Percentiles rank a stretch among this genome's conserved stretches.
These are phyloP conservation scores for Protobothrops mucrosquamatus DNA, from an alignment of 2,113 vertebrate genomes.

Conservation along the genomic window DNA sequence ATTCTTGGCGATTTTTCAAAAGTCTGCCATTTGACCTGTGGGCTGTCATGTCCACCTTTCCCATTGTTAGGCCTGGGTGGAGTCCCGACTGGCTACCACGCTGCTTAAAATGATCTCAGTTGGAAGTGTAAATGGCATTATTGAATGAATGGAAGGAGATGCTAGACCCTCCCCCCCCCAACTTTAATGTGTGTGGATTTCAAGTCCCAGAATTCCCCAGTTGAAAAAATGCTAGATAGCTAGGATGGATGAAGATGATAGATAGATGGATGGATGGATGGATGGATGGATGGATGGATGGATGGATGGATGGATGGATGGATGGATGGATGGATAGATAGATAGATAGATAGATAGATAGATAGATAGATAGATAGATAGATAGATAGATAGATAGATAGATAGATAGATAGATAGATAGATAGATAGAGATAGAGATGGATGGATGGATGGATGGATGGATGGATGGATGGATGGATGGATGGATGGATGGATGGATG, in stretches of 20 bases:
- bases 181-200: background rate
- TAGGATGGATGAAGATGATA: too few species aligned
- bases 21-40: constrained; percentile 28
- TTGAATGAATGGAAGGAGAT: constrained; percentile 30
- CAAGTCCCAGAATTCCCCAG: background rate
- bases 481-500: too few species aligned
- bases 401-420: too few species aligned
- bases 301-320: too few species aligned
- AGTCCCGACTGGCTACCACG: constrained; percentile 49
- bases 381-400: too few species aligned
- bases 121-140: constrained; percentile 30
- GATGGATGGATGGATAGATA: rapidly evolving
- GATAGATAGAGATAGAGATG: too few species aligned
- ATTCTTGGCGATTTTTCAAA: background rate
- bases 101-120: constrained; percentile 39
- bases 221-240: background rate
- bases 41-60: constrained; percentile 41
- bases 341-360: too few species aligned
- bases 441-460: too few species aligned
- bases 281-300: too few species aligned
- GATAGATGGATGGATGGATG: too few species aligned
- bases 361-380: too few species aligned
- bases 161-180: background rate
- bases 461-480: too few species aligned
- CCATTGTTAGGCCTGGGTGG: constrained; percentile 34